phyloP scores from a whole-genome alignment of 1,140 invertebrate species.

The Penaeus japonicus region DNA sequence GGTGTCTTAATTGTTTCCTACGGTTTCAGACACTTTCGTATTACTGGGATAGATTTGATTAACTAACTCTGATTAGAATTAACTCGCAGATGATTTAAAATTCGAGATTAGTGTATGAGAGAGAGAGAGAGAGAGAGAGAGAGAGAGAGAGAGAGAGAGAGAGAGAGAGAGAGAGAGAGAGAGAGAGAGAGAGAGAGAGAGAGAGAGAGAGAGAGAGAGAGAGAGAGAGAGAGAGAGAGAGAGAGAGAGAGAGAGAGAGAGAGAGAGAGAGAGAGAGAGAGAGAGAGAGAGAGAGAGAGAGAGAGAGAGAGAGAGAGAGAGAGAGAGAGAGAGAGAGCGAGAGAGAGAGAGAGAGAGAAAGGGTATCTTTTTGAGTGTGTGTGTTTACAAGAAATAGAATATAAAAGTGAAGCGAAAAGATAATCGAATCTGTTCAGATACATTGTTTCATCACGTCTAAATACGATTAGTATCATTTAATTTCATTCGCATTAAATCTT shows the following conservation, averaged over 20 bases:
- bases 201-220: constrained; percentile 9
- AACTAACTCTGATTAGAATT: no score
- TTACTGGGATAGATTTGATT: no score
- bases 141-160: background rate
- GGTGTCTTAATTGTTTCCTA: no score
- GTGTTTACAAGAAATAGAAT: no score
- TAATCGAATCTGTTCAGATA: no score
- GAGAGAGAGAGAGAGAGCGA: background rate
- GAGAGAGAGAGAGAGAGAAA: background rate
- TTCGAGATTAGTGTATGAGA: background rate
- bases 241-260: background rate
- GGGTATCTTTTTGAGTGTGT: no score
- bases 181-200: constrained; percentile 9
- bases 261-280: background rate
- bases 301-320: background rate
- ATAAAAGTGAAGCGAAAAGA: no score
- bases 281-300: background rate
- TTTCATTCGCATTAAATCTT: no score
- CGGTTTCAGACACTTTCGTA: no score
- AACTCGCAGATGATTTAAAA: no score
- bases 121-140: background rate
- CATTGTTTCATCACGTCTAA: no score
- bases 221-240: background rate
- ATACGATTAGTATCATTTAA: no score
- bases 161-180: background rate